phyloP scores from a whole-genome alignment of 1,140 invertebrate species.

The Apis cerana region DNA sequence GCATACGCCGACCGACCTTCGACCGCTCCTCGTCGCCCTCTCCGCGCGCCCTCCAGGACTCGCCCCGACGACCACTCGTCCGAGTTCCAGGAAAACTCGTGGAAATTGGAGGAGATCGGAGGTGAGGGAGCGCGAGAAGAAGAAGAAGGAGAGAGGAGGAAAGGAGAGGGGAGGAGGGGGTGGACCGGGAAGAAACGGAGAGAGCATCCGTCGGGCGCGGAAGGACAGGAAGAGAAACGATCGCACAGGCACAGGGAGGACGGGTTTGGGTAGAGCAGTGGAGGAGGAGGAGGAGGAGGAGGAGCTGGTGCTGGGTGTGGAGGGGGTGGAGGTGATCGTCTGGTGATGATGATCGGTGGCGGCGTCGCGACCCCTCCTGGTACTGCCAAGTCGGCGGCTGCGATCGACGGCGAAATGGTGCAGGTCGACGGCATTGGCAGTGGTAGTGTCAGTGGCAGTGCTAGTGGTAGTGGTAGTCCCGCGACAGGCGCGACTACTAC shows the following conservation, averaged over 20 bases:
- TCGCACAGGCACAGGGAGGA: not conserved
- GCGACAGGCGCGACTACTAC: constrained; percentile 72
- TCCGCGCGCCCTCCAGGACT: no score
- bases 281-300: constrained; percentile 47
- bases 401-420: constrained; percentile 76
- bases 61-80: no score
- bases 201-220: constrained; percentile 23
- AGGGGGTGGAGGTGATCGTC: constrained; percentile 59
- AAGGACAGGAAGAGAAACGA: constrained; percentile 25
- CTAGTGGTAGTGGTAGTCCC: constrained; percentile 76
- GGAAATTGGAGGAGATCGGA: not conserved
- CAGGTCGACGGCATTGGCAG: constrained; percentile 77
- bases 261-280: constrained; percentile 31
- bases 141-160: not conserved
- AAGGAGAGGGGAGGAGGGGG: not conserved
- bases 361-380: constrained; percentile 78
- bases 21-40: no score
- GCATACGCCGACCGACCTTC: not conserved
- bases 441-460: constrained; percentile 78
- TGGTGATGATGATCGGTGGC: constrained; percentile 80
- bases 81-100: no score
- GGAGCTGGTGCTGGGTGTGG: constrained; percentile 53
- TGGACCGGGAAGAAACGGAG: constrained; percentile 20
- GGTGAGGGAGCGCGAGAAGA: not conserved
- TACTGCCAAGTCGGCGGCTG: constrained; percentile 76